Base-by-base conservation (phyloP, 1,140 invertebrate species). In the Aporrectodea caliginosa region DNA sequence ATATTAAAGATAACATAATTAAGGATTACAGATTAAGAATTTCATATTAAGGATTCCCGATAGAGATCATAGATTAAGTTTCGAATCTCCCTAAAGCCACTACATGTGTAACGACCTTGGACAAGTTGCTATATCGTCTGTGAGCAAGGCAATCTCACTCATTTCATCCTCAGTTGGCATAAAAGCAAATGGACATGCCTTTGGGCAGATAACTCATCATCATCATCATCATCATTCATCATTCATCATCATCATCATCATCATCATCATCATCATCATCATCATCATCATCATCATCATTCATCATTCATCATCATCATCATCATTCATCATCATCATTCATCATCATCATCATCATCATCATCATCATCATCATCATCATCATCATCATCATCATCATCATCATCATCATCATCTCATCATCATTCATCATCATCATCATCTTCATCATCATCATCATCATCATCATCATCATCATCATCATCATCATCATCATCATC, bases 241-340 rank as follows among this genome's bases (percentile, higher is more conserved):
- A n/a, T n/a, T n/a, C 43, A 58, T 58, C 43, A 58, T 58, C 43
- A 58, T 58, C 43, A 58, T 58, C 43, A 58, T 58, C 43, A 58
- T 58, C 43, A 58, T 58, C 43, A 58, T 58, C 43, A 58, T 58
- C 43, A 58, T 58, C 43, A 58, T 58, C 43, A 58, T 58, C 43
- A 58, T 58, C 43, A 58, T 58, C 43, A 58, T 58, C 43, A 58
- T 58, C 43, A 58, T 58, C 43, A 58, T 58, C 43, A 58, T 58
- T 58, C 43, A 58, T 58, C 43, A 58, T 58, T 58, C 43, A 58
- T 58, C 43, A 58, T 58, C 43, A 58, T 58, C 43, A 58, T 58
- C 43, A 58, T 58, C 43, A 58, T 58, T 58, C 43, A 58, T 58
- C 43, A 58, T 58, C 43, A 58, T 58, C 43, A 58, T 58, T 58